Conservation (phyloP, 2,113 vertebrate species). For the Phyllostomus hastatus region DNA sequence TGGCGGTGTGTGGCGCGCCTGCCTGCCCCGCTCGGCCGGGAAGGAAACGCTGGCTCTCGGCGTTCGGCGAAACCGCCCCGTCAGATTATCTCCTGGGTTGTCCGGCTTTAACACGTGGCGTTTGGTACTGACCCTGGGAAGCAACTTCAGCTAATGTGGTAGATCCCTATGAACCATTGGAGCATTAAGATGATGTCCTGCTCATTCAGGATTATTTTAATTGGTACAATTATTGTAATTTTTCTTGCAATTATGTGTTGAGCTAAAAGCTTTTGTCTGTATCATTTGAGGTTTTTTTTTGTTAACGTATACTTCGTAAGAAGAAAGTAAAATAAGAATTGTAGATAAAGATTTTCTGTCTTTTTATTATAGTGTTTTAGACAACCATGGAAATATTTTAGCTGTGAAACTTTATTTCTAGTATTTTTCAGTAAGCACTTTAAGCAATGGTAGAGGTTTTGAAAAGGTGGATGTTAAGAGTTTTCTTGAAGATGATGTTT, state of each 20-base stretch:
- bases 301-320: conserved; percentile 84
- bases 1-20: conserved; percentile 87
- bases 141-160: conserved; percentile 96
- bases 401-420: conserved; percentile 69
- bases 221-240: conserved; percentile 99
- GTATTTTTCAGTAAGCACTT: conserved; percentile 68
- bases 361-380: conserved; percentile 73
- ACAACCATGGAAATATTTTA: conserved; percentile 74
- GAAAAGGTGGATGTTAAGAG: conserved; percentile 66
- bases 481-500: conserved; percentile 65
- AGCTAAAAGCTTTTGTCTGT: conserved; percentile 95
- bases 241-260: conserved; percentile 95
- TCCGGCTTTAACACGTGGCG: conserved; percentile 94
- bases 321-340: conserved; percentile 83
- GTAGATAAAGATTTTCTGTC: conserved; percentile 79
- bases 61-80: conserved; percentile 87
- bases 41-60: conserved; percentile 86
- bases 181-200: conserved; percentile 98
- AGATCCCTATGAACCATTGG: conserved; percentile 92
- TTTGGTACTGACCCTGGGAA: conserved; percentile 93
- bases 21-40: conserved; percentile 86
- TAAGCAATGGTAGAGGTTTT: conserved; percentile 58
- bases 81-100: conserved; percentile 90
- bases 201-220: conserved; percentile 99
- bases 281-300: conserved; percentile 89